Base-by-base conservation (phyloP, 1,140 invertebrate species). In the Euura lappo region DNA sequence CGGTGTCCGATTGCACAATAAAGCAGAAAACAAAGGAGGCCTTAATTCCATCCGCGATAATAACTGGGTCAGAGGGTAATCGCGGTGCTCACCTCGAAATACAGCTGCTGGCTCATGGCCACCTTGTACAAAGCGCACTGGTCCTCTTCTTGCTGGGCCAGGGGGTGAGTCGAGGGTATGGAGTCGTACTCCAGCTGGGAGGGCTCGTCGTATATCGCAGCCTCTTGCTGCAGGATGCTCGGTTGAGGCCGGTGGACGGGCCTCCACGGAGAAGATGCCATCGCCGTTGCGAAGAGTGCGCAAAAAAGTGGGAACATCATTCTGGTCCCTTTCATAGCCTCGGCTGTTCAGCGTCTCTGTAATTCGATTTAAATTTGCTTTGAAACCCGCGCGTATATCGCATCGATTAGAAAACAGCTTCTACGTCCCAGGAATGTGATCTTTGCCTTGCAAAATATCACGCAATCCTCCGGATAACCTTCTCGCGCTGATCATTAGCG, bases 61-160 rank as follows among this genome's bases (percentile, higher is more conserved):
- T 28, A 28, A 28, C 28, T 28, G 28, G 28, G 28, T 28, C 28
- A 28, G 28, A 28, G n/a, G n/a, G n/a, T n/a, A n/a, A 28, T 1
- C 28, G 28, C 28, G 28, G 28, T 28, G 28, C 28, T 28, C 28
- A 89, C 89, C 84, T 93, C 92, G 74, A 91, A 92, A 79, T 91
- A 92, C 3, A 92, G 80, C 69, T 93, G 92, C 79, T 93, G 93
- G 70, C 85, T 89, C 86, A 91, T 90, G 5, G 89, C 88, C 2
- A 93, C 90, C 83, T 93, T 93, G 83, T 93, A 92, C 0, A 93
- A 83, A 43, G 90, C 88, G 79, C 93, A 93, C 11, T 89, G 87
- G 71, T 91, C 91, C 8, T 77, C 76, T 0, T 79, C 67, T 5
- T 85, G 79, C 2, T 80, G 74, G 1, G 70, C 11, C 11, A 81